These are phyloP conservation scores for Acipenser ruthenus DNA, from an alignment of 2,797 vertebrate species.

Conservation along the genomic window DNA sequence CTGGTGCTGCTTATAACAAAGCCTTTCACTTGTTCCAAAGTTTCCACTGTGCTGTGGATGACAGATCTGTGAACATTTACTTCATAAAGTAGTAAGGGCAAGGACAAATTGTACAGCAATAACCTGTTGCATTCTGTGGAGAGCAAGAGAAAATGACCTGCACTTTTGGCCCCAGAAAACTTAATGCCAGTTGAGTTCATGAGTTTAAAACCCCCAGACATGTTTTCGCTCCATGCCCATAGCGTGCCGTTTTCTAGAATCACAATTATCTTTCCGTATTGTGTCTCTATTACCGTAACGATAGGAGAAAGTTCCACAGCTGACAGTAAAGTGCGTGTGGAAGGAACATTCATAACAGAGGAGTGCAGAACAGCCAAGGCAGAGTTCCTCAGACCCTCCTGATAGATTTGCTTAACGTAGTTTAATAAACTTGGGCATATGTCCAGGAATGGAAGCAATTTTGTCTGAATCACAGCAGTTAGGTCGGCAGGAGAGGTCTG, in stretches of 20 bases:
- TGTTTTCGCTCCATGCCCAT: conserved; percentile 47
- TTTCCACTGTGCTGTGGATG: conserved; percentile 4
- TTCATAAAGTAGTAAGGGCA: conserved; percentile 36
- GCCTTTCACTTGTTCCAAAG: conserved; percentile 20
- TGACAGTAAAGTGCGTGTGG: conserved; percentile 20
- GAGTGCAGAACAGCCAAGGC: conserved; percentile 39
- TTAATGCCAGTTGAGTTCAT: conserved; percentile 31
- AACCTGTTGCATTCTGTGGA: conserved; percentile 43
- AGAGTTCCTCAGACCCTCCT: conserved; percentile 28
- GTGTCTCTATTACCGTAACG: conserved; percentile 30
- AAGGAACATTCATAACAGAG: conserved; percentile 42
- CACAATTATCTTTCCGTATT: conserved; percentile 28
- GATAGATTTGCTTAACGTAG: conserved; percentile 36
- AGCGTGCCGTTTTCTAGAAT: conserved; percentile 42
- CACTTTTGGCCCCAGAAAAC: conserved; percentile 44
- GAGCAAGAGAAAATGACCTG: conserved; percentile 42
- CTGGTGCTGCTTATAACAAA: conserved; percentile 31
- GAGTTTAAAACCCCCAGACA: conserved; percentile 33
- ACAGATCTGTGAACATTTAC: conserved; percentile 27
- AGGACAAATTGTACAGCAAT: conserved; percentile 45
- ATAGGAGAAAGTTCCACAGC: conserved; percentile 23
- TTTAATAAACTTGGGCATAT: conserved; percentile 42
- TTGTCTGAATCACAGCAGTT: conserved; percentile 46
- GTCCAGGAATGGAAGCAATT: conserved; percentile 47
- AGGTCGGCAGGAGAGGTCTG: conserved; percentile 40